Evolutionary conservation across 2,797 vertebrate genomes (phyloP).

Genomic region (Pyrocephalus nanus): DNA sequence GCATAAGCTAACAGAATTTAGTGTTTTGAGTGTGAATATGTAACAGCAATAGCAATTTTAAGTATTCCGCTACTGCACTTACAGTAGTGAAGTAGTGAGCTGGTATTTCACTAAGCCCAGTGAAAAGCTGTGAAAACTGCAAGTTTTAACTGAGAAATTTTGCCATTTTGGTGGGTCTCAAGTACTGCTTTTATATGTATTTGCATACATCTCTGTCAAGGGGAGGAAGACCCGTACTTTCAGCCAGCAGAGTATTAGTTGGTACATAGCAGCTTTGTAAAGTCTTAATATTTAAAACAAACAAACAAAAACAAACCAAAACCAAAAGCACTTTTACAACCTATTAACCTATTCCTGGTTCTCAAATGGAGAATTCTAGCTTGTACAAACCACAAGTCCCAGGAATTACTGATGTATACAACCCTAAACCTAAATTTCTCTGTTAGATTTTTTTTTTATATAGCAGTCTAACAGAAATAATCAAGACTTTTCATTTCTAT

Average conservation of each 20-base stretch:
- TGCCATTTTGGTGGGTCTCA: background rate
- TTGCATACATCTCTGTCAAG: background rate
- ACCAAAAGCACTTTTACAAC: background rate
- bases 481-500: conserved; percentile 23
- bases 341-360: background rate
- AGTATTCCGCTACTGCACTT: background rate
- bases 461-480: conserved; percentile 37
- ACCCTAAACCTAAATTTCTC: background rate
- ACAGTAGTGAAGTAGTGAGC: background rate
- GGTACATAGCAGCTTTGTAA: conserved; percentile 68
- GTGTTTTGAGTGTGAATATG: conserved; percentile 68
- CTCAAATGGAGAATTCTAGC: background rate
- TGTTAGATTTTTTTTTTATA: background rate
- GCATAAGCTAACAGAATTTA: conserved; percentile 56
- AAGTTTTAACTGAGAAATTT: conserved; percentile 23
- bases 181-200: background rate
- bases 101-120: background rate
- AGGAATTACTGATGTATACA: background rate
- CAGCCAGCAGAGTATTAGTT: conserved; percentile 40
- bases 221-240: background rate
- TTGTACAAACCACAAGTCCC: background rate
- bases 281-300: background rate
- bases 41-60: conserved; percentile 44
- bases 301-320: background rate
- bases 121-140: conserved; percentile 32